A percentile compares a stretch with the other conserved stretches of the same genome.
Conservation (phyloP, 2,888 invertebrate species). For the Cloeon dipterum region DNA sequence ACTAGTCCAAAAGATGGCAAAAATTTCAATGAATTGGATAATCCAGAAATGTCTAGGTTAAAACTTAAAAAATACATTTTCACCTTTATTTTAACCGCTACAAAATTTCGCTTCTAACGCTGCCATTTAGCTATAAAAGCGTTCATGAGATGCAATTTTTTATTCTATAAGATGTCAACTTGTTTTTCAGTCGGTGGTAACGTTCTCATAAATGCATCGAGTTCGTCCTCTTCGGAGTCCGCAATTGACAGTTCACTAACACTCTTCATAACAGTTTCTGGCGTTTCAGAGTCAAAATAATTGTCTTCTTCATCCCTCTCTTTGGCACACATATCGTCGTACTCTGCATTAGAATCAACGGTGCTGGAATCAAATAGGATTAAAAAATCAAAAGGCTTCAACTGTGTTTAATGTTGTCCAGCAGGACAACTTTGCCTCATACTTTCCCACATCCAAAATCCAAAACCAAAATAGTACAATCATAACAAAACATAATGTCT, state of each 20-base stretch:
- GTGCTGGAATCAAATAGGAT: conserved; percentile 18
- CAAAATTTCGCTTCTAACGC: no score
- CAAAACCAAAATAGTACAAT: conserved; percentile 3
- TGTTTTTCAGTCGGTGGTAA: conserved; percentile 1
- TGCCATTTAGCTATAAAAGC: no score
- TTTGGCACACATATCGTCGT: conserved; percentile 48
- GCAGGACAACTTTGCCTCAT: no score
- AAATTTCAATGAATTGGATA: no score
- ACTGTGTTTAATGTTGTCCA: no score
- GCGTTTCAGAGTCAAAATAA: conserved; percentile 70
- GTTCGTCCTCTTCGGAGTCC: conserved; percentile 25
- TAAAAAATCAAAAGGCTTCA: conserved; percentile 2
- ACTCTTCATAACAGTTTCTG: conserved; percentile 19
- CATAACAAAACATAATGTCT: neutral
- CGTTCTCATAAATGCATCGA: conserved; percentile 45
- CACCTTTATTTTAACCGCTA: no score
- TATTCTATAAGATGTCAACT: no score
- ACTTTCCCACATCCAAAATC: no score
- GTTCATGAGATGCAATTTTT: no score
- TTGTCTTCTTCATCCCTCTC: conserved; percentile 70
- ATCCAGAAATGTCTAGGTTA: no score
- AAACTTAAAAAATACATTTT: no score
- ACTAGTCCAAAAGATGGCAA: no score
- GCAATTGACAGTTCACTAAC: conserved; percentile 1
- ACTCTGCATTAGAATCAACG: conserved; percentile 59